Percentiles rank a stretch among this genome's conserved stretches.
These are phyloP conservation scores for Poecile atricapillus DNA, from an alignment of 2,113 vertebrate species.

Conservation along the genomic window DNA sequence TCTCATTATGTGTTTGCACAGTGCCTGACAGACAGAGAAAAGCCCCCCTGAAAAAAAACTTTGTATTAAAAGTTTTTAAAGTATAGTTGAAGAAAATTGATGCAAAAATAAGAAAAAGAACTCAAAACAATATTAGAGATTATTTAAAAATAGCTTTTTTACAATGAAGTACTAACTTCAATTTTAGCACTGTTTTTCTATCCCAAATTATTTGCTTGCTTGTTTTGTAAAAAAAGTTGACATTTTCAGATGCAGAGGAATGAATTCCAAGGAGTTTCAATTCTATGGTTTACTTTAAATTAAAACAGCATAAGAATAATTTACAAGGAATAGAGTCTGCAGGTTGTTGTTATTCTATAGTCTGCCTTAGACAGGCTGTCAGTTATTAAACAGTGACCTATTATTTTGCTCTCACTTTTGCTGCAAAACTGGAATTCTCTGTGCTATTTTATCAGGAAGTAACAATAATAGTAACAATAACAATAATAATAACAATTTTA, in stretches of 20 bases:
- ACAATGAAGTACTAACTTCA: not conserved
- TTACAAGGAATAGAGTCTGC: not conserved
- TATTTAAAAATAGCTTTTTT: not conserved
- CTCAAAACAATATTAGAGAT: not conserved
- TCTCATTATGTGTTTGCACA: not conserved
- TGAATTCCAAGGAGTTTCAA: not conserved
- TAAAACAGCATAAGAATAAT: not conserved
- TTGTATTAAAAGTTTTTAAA: not conserved
- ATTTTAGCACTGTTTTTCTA: not conserved
- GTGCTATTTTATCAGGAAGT: not conserved
- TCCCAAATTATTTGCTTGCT: not conserved
- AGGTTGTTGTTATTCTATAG: not conserved
- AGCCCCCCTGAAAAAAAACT: rapidly evolving
- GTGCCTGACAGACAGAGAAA: not conserved
- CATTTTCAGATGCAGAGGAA: not conserved
- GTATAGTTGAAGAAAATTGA: not conserved
- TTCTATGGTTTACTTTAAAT: not conserved
- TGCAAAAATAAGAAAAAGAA: not conserved
- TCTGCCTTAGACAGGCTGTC: not conserved
- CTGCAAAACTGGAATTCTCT: not conserved
- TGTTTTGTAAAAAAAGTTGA: not conserved
- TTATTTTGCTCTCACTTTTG: not conserved
- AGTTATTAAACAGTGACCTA: not conserved
- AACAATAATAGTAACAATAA: not conserved
- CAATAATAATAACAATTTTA: rapidly evolving